Evolutionary conservation across 2,888 invertebrate genomes (phyloP), one percentile per base, ranked within the genome.

Genomic region (Megastigmus dorsalis): DNA sequence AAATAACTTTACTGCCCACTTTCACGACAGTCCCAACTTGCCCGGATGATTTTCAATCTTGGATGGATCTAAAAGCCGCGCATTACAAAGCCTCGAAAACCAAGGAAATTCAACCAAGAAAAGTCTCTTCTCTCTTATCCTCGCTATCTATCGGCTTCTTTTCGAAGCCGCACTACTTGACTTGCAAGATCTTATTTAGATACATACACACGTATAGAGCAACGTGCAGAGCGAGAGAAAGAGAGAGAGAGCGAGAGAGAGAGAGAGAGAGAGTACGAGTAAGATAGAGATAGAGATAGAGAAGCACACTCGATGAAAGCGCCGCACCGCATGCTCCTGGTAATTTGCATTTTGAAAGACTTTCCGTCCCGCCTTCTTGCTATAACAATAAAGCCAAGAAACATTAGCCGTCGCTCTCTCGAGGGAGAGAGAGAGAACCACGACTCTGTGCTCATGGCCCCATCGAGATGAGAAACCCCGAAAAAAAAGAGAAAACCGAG

Each of bases 281-380:
- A 23, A n/a, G n/a, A n/a, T n/a, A n/a, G n/a, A n/a, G n/a, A n/a
- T n/a, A n/a, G n/a, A n/a, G n/a, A n/a, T 23, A 52, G 20, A 23
- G 3, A 38, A 13, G 38, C 10, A 38, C 41, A 13, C 52, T 28
- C 36, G 28, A 43, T 20, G 15, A 36, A 30, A 50, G 41, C 26
- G 33, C 13, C 9, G 18, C 20, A 28, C 30, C 38, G 18, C 13
- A 7, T 10, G 36, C 15, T n/a, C 38, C 18, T 6, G 13, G 13
- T 15, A 52, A 73, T 73, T 73, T 67, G 54, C 73, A 73, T 73
- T 73, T 73, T 73, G 72, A 72, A 72, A 66, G 72, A 72, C 52
- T 52, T 33, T n/a, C 48, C 59, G 38, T 10, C 36, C n/a, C n/a
- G 20, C 23, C 18, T 28, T 26, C 18, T 20, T 2, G 3, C 48